Percentiles rank a stretch among this genome's conserved stretches.
Conservation (phyloP, 2,113 vertebrate genomes). For the Ctenomys sociabilis region DNA sequence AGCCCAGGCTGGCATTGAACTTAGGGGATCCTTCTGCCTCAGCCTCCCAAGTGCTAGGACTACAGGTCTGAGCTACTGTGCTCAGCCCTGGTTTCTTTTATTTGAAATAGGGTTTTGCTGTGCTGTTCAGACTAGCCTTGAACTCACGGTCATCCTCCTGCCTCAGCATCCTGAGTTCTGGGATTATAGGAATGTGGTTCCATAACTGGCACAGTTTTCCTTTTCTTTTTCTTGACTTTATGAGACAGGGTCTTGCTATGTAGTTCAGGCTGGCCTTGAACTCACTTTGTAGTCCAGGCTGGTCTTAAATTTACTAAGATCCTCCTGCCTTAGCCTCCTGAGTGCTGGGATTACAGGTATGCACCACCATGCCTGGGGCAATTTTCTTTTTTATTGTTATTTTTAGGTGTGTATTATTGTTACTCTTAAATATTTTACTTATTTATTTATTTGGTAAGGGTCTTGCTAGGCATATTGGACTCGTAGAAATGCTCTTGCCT, state of each 20-base stretch:
- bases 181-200: not conserved
- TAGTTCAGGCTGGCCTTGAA: not conserved
- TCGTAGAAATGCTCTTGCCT: not conserved
- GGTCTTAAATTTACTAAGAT: not conserved
- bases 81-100: no score
- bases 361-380: not conserved
- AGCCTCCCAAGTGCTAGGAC: no score
- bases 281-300: not conserved
- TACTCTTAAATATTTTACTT: no score
- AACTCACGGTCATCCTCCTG: not conserved
- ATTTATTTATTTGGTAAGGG: no score
- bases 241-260: not conserved
- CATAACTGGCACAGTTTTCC: not conserved
- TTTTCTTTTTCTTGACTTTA: not conserved
- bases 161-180: not conserved
- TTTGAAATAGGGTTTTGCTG: not conserved
- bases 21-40: no score
- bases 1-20: no score
- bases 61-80: no score
- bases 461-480: not conserved
- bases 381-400: no score
- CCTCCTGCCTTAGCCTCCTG: not conserved
- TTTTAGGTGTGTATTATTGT: not conserved
- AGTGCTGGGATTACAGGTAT: not conserved
- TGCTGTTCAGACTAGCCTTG: not conserved